phyloP scores from a whole-genome alignment of 2,888 invertebrate genomes.

The Plutella xylostella region DNA sequence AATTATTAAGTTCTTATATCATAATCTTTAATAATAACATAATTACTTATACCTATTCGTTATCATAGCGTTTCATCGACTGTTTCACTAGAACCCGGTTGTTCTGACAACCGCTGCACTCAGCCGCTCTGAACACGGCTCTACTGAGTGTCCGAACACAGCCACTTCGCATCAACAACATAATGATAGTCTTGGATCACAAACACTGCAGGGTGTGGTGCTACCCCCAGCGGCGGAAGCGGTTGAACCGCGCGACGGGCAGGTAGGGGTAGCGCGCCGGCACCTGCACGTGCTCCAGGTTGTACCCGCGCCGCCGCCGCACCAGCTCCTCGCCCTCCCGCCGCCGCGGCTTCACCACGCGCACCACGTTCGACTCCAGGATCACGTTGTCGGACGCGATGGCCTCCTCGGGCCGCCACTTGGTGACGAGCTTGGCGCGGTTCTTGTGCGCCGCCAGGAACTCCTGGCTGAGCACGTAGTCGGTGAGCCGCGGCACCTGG shows the following conservation, averaged over 20 bases:
- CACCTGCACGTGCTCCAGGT: slow-evolving; percentile 61
- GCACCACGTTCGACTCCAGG: slow-evolving; percentile 54
- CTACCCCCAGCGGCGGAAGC: slow-evolving; percentile 63
- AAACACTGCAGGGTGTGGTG: slow-evolving; percentile 30
- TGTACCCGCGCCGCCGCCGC: slow-evolving; percentile 56
- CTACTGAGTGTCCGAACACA: slow-evolving; percentile 54
- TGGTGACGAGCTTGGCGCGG: slow-evolving; percentile 53
- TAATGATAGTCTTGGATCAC: slow-evolving; percentile 36
- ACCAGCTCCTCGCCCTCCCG: slow-evolving; percentile 34
- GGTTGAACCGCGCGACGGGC: slow-evolving; percentile 49
- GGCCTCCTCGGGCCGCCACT: slow-evolving; percentile 42
- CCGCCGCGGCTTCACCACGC: slow-evolving; percentile 36
- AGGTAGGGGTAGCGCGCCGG: slow-evolving; percentile 61
- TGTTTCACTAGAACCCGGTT: too few species aligned
- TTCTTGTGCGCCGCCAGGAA: slow-evolving; percentile 44
- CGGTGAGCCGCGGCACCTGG: slow-evolving; percentile 43
- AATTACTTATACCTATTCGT: too few species aligned
- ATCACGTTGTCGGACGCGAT: slow-evolving; percentile 53
- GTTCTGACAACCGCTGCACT: slow-evolving; percentile 9
- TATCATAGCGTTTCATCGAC: too few species aligned
- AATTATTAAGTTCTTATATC: too few species aligned
- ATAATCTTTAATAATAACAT: too few species aligned
- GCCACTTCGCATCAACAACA: slow-evolving; percentile 51
- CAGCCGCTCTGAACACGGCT: slow-evolving; percentile 28
- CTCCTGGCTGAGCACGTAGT: slow-evolving; percentile 44